Evolutionary conservation across 2,888 invertebrate genomes (phyloP), one percentile per base, ranked within the genome.

Genomic region (Eupithecia subumbrata): DNA sequence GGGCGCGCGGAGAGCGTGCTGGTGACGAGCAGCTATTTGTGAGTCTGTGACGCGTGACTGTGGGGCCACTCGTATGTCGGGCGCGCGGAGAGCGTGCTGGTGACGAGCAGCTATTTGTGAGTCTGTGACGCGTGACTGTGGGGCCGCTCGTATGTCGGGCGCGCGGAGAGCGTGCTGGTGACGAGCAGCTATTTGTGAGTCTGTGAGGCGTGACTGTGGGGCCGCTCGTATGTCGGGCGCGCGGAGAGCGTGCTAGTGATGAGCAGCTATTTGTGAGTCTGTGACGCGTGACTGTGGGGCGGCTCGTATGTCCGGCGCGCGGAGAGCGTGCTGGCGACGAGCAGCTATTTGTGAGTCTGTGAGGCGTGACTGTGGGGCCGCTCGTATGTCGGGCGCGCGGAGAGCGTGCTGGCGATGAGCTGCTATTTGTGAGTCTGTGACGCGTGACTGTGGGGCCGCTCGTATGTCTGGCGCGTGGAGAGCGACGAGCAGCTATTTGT

Each of bases 251-350:
- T 16, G 45, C 16, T 16, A 45, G 43, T 40, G 68, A 68, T 2
- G 67, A 66, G 66, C 69, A 52, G 72, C 70, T 66, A 48, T 73
- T 70, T 70, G 71, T 71, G 34, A 34, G 43, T 69, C 73, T 69
- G 22, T 69, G n/a, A 43, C 25, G 64, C 69, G 52, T 71, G 77
- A 48, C 34, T 69, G 69, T 70, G n/a, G 48, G 37, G 69, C 37
- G 25, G 16, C n/a, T 9, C 18, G 69, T 30, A 30, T 16, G 16
- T 34, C 40, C 14, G 60, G 52, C 63, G 71, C 22, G 66, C 30
- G 52, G 11, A 43, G 64, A 30, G 30, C 52, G 43, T 43, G 43
- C 12, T 14, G 14, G 40, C 48, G 67, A 68, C 4, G 67, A 66
- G 66, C 69, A 52, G 72, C 70, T 66, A 48, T 73, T 70, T 70